Base-by-base conservation (phyloP, 2,888 invertebrate species). In the Heliconius ethilla region DNA sequence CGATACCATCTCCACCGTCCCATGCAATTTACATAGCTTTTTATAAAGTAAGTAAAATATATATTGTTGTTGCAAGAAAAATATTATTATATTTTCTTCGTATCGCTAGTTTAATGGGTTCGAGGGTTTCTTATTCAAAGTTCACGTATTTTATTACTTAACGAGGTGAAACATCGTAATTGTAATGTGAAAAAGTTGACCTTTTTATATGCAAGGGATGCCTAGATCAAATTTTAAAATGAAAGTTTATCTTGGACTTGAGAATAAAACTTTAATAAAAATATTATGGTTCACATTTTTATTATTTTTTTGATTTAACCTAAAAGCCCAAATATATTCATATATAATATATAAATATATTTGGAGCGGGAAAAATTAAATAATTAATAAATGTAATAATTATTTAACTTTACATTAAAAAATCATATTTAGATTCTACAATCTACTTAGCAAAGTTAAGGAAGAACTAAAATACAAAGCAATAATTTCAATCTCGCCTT, bases 1-100 rank as follows among this genome's bases (percentile, higher is more conserved):
- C 7, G 62, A 76, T 76, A 76, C 40, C 70, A 70, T 70, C 76
- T 70, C 59, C 29, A 33, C 25, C 55, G 62, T 73, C 29, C 73
- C 62, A 74, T 63, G 40, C 76, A 78, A 75, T 78, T 72, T 72
- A 67, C 78, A 67, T 73, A 72, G 65, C 75, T 69, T 76, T 78
- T 76, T 76, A 69, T 76, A 69, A 72, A 27, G 25, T 63, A 63
- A 63, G 27, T 63, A 63, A 63, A 63, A 25, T 63, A 67, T 67
- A 70, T 76, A 76, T 75, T 4, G 51, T 51, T 55, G 33, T 69
- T 18, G 25, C 27, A 25, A 62, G 69, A 69, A 75, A 69, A 67
- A 33, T 7, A 33, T 37, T 75, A n/a, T 55, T 59, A 27, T 27
- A 51, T 59, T 70, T 76, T 76, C 37, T 74, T 63, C 45, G 63